These are phyloP conservation scores for Palythoa grandiflora DNA, from an alignment of 92 coral and sea anemone species.

Conservation along the genomic window DNA sequence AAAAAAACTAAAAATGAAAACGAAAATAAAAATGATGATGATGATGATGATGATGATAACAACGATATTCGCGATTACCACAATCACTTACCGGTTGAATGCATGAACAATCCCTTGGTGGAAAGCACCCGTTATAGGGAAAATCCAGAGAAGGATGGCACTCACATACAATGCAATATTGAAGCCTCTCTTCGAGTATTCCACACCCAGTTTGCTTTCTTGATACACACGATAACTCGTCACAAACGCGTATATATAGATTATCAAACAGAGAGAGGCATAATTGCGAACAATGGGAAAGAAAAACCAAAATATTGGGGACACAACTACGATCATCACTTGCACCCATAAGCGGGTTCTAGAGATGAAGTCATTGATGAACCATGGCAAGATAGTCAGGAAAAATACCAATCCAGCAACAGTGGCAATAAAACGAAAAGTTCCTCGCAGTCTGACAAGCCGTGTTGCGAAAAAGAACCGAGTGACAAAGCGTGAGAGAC, in stretches of 20 bases:
- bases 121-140: constrained; percentile 46
- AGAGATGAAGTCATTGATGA: constrained; percentile 26
- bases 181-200: constrained; percentile 38
- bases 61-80: not conserved
- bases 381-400: constrained; percentile 52
- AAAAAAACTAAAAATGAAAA: no score
- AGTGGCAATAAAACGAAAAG: constrained; percentile 2
- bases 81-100: constrained; percentile 44
- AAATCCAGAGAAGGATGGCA: constrained; percentile 52
- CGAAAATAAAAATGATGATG: not conserved
- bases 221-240: constrained; percentile 46
- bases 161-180: constrained; percentile 40
- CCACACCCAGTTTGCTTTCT: constrained; percentile 42
- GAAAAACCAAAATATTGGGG: constrained; percentile 56
- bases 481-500: not conserved
- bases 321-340: not conserved
- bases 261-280: constrained; percentile 27
- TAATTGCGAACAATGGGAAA: constrained; percentile 47
- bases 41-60: not conserved
- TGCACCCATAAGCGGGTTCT: constrained; percentile 11
- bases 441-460: not conserved
- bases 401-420: constrained; percentile 28
- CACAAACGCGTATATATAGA: constrained; percentile 42
- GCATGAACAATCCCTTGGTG: constrained; percentile 59
- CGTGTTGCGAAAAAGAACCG: constrained; percentile 11